Evolutionary conservation across 2,888 invertebrate species (phyloP), one percentile per base, ranked within the genome.

Genomic region (Callinectes sapidus): DNA sequence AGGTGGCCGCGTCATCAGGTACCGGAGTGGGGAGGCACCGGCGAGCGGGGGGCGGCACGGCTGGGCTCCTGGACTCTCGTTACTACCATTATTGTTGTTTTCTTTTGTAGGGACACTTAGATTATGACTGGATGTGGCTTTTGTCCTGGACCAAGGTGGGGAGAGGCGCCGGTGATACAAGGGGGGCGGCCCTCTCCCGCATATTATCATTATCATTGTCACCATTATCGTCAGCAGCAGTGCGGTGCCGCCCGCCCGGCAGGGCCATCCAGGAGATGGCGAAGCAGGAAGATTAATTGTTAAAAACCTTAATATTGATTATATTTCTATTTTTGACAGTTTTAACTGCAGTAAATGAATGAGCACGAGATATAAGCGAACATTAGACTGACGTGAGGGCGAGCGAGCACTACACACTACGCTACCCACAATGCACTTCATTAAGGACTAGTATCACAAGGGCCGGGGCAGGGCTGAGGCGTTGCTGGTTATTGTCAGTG

Each of bases 361-460:
- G 89, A 92, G 92, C 92, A 92, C 55, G 32, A 89, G 85, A 85
- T 71, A 92, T 86, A 92, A 92, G 92, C 92, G 42, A 89, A 39
- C 89, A 89, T 89, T 85, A 89, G 54, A 89, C n/a, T 89, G 92
- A 89, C 89, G 89, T 89, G 55, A 86, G 85, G 81, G 89, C 89
- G 42, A 92, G 92, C 89, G 66, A 61, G 61, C 55, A 92, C 89
- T 89, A 88, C 89, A 92, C 91, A 89, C 86, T 88, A 92, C 87
- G 55, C 92, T 92, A 92, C 55, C 42, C 88, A 92, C 90, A 90
- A 90, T 90, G 90, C 92, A 92, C 92, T 92, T 92, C 66, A 88
- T 92, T 92, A 92, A 88, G 89, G 92, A 92, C 92, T 92, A 92
- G 92, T 92, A 92, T 92, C 92, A 92, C 92, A 92, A 81, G 81